Conservation (phyloP, 2,797 vertebrate genomes). For the Gambelia wislizenii region DNA sequence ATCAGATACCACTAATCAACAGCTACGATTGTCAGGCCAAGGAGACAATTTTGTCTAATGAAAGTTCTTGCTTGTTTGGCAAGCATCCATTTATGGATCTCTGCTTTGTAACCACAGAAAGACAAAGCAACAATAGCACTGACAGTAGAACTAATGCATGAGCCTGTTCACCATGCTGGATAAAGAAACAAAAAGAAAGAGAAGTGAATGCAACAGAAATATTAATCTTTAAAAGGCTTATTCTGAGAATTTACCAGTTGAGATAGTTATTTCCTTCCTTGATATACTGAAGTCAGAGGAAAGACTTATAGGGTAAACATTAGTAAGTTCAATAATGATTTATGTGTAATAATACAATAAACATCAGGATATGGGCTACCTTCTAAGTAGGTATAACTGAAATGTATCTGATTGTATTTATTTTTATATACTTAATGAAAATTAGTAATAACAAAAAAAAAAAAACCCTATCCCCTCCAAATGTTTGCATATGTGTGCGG, state of each 20-base stretch:
- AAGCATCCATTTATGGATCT: not conserved
- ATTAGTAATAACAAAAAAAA: not conserved
- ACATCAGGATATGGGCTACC: not conserved
- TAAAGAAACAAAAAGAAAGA: not conserved
- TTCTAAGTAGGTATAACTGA: not conserved
- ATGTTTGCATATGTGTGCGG: not conserved
- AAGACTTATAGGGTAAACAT: not conserved
- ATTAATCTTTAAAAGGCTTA: not conserved
- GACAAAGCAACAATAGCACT: not conserved
- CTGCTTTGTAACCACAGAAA: not conserved
- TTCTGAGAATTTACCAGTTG: not conserved
- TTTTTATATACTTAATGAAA: not conserved
- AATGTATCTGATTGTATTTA: not conserved
- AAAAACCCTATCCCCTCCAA: not conserved
- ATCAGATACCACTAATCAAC: slow-evolving; percentile 8
- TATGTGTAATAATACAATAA: no score
- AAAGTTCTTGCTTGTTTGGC: slow-evolving; percentile 52
- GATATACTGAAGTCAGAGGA: not conserved
- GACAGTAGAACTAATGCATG: not conserved
- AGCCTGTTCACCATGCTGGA: not conserved
- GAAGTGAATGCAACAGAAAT: not conserved
- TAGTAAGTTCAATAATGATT: not conserved
- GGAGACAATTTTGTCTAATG: not conserved
- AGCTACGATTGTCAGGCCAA: not conserved
- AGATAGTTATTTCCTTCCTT: not conserved